Evolutionary conservation across 37 sponge, comb jelly and placozoan genomes (phyloP), one percentile per base, ranked within the genome.

Genomic region (Dysidea cf. avara): DNA sequence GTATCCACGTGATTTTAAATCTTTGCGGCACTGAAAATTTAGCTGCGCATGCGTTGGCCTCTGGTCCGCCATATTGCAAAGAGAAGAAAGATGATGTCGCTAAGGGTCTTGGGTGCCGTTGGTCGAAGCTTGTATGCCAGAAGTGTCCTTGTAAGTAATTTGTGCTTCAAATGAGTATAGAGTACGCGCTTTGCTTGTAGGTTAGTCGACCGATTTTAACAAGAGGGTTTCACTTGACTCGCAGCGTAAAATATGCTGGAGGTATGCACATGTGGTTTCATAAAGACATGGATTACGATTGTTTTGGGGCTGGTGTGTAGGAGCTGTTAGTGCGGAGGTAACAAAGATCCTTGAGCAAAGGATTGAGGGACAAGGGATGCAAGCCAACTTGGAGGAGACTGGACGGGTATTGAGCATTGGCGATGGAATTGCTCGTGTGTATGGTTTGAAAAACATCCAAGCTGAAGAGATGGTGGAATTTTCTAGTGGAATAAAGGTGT

Each of bases 391-490:
- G 48, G 94, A 94, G 64, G 99, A 97, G 84, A 97, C 99, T 3
- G 99, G 99, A 54, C 74, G 95, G n/a, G 99, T 97, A 21, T 71
- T 97, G 57, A 87, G 83, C 39, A 94, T 97, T 72, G 99, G 99
- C 26, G 99, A 97, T 80, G 99, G 99, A 31, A 97, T 97, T 74
- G 99, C 99, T 39, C 92, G 99, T 65, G 99, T 97, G 29, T 97
- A 91, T 75, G 99, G 99, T n/a, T 90, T 97, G 47, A 94, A 97
- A 79, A 97, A 97, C 87, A 94, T 93, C 63, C 99, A 97, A 74
- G 99, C 99, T 1, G 99, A 97, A 64, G 99, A 97, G 69, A 97
- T 97, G 94, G 94, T 97, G 54, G 99, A 97, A 60, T 97, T 97
- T 57, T 80, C 81, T 53, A 90, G 92, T 53, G 99, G 99, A 16